Evolutionary conservation across 1,140 invertebrate genomes (phyloP).

Genomic region (Cotesia chilonis): DNA sequence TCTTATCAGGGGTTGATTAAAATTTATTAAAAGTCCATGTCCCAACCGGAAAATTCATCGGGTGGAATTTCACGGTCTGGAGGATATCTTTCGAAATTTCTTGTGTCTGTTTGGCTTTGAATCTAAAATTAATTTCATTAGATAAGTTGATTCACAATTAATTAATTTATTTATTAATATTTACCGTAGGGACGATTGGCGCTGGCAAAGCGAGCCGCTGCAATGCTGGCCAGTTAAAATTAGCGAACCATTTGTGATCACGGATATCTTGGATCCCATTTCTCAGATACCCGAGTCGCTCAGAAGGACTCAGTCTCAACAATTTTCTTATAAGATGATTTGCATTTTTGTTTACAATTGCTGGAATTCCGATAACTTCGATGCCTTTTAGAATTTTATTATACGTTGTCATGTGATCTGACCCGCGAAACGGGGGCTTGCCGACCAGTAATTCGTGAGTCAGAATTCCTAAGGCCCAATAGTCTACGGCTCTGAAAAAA

Average conservation of each 20-base stretch:
- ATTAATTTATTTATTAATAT: constrained; percentile 29
- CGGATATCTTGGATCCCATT: constrained; percentile 92
- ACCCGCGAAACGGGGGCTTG: constrained; percentile 91
- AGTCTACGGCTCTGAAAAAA: constrained; percentile 80
- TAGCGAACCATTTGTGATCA: constrained; percentile 95
- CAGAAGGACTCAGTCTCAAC: constrained; percentile 87
- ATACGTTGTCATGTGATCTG: constrained; percentile 96
- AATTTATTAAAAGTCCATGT: constrained; percentile 66
- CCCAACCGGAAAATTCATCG: constrained; percentile 73
- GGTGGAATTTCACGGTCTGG: constrained; percentile 68
- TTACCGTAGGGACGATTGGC: constrained; percentile 82
- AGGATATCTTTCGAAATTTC: constrained; percentile 72
- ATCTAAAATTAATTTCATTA: constrained; percentile 53
- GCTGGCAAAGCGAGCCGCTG: constrained; percentile 75
- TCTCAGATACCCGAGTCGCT: constrained; percentile 91
- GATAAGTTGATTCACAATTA: too few species aligned
- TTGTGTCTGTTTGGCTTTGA: constrained; percentile 62
- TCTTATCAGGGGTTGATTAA: not conserved
- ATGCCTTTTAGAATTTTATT: constrained; percentile 94
- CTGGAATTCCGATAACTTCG: constrained; percentile 86
- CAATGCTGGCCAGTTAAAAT: constrained; percentile 91
- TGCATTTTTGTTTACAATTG: constrained; percentile 80
- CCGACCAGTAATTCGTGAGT: constrained; percentile 92
- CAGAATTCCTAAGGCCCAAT: constrained; percentile 94
- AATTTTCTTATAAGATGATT: constrained; percentile 87